Evolutionary conservation across 2,888 invertebrate genomes (phyloP).

Genomic region (Mayetiola destructor): DNA sequence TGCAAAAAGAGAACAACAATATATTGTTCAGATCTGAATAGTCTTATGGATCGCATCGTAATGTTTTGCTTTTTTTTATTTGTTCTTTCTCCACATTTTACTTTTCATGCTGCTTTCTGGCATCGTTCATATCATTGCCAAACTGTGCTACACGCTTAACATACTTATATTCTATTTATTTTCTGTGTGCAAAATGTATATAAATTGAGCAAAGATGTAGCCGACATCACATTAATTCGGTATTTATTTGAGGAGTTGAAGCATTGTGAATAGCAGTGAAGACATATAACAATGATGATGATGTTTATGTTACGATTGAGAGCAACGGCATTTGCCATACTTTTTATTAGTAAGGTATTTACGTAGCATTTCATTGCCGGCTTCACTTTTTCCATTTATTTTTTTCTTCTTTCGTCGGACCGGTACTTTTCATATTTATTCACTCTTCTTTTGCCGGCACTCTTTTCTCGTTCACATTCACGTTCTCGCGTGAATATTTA

Average conservation of each 20-base stretch:
- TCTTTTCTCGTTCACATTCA: no score
- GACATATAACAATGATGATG: not conserved
- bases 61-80: slow-evolving; percentile 4
- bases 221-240: no score
- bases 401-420: slow-evolving; percentile 1
- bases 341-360: not conserved
- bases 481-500: not conserved
- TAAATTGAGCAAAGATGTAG: no score
- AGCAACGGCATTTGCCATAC: slow-evolving; percentile 9
- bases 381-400: not conserved
- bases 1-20: not conserved
- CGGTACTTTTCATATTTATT: slow-evolving; percentile 4
- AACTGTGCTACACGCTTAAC: no score
- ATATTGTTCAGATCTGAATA: not conserved
- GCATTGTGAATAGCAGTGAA: not conserved
- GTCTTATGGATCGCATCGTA: not conserved
- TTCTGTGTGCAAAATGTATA: slow-evolving; percentile 2
- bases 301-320: not conserved
- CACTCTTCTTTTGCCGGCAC: no score
- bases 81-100: slow-evolving; percentile 13
- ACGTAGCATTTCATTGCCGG: not conserved
- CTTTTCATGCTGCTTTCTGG: not conserved
- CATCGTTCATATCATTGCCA: not conserved
- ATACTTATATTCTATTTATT: slow-evolving; percentile 1
- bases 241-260: no score